Evolutionary conservation across 2,888 invertebrate genomes (phyloP).

Genomic region (Theretra japonica): DNA sequence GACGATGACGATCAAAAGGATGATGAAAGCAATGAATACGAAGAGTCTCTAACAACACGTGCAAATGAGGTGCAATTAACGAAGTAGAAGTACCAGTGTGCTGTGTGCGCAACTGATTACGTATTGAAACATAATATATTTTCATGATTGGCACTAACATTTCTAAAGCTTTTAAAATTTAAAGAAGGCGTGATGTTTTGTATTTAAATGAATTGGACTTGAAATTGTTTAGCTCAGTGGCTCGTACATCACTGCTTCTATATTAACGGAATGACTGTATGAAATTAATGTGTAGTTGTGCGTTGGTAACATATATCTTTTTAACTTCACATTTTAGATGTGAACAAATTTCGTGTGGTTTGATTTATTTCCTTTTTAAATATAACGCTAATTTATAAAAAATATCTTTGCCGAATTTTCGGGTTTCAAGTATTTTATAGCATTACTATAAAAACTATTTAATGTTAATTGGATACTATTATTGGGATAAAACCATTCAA

Average conservation of each 20-base stretch:
- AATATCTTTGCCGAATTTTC: no score
- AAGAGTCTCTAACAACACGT: slow-evolving; percentile 35
- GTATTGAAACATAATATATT: slow-evolving; percentile 39
- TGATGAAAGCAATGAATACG: slow-evolving; percentile 41
- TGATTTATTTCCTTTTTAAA: background rate
- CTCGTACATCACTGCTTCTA: background rate
- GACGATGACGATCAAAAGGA: slow-evolving; percentile 31
- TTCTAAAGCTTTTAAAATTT: slow-evolving; percentile 52
- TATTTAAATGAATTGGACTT: background rate
- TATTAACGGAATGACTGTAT: background rate
- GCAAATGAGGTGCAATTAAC: slow-evolving; percentile 58
- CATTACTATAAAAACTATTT: no score
- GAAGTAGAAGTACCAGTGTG: slow-evolving; percentile 42
- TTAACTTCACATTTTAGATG: background rate
- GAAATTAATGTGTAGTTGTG: background rate
- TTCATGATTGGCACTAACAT: slow-evolving; percentile 69
- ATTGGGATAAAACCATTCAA: no score
- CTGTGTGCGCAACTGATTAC: slow-evolving; percentile 45
- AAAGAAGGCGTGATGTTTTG: background rate
- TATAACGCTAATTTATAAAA: no score
- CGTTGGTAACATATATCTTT: background rate
- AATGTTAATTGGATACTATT: no score
- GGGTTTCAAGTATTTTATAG: no score
- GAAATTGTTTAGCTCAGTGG: background rate
- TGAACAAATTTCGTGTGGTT: background rate